Evolutionary conservation across 2,113 vertebrate species (phyloP).

Genomic region (Casuarius casuarius): DNA sequence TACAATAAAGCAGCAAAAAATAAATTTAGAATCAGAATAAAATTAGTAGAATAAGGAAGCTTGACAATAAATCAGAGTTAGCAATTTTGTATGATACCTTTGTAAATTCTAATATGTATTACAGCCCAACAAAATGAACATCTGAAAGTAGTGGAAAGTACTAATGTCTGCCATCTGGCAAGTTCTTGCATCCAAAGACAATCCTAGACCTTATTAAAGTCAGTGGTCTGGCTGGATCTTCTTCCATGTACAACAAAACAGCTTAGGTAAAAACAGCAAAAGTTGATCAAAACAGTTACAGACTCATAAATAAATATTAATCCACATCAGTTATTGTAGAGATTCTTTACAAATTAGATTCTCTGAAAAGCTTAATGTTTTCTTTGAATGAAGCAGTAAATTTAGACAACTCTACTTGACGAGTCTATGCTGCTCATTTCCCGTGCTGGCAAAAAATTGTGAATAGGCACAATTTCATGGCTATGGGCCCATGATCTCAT

Average conservation of each 20-base stretch:
- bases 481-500: neutral
- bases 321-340: neutral
- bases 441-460: neutral
- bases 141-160: constrained; percentile 15
- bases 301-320: constrained; percentile 47
- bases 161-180: constrained; percentile 24
- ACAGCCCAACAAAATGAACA: constrained; percentile 3
- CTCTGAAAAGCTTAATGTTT: constrained; percentile 4
- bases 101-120: neutral
- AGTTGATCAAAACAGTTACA: constrained; percentile 6
- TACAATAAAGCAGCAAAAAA: neutral
- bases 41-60: neutral
- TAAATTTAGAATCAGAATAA: neutral
- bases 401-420: constrained; percentile 7
- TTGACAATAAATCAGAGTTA: neutral
- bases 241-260: constrained; percentile 29
- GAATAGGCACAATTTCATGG: constrained; percentile 33
- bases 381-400: constrained; percentile 37
- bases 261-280: neutral
- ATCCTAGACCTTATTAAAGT: constrained; percentile 17
- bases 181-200: constrained; percentile 8
- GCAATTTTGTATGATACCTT: neutral
- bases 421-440: constrained; percentile 14
- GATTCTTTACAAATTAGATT: constrained; percentile 27
- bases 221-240: constrained; percentile 10